Evolutionary conservation across 2,888 invertebrate genomes (phyloP).

Genomic region (Lithodes maja): DNA sequence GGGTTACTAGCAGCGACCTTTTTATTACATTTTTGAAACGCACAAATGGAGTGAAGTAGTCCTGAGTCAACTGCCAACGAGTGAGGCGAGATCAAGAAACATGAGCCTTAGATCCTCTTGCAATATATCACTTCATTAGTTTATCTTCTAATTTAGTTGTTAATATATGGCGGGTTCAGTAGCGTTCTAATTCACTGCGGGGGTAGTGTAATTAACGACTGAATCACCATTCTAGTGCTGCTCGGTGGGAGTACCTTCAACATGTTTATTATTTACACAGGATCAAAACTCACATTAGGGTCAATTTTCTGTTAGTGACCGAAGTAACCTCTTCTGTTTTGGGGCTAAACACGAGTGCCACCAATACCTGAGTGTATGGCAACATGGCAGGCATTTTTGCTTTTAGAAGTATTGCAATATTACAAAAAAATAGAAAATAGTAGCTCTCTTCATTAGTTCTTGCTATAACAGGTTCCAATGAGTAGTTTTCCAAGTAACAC

Average conservation of each 20-base stretch:
- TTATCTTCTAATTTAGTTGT: conserved; percentile 9
- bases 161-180: not conserved
- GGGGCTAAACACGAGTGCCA: conserved; percentile 61
- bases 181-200: conserved; percentile 43
- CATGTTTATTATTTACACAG: conserved; percentile 47
- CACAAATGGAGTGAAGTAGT: conserved; percentile 58
- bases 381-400: conserved; percentile 56
- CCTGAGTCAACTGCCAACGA: conserved; percentile 65
- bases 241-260: conserved; percentile 63
- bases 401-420: conserved; percentile 34
- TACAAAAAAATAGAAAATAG: conserved; percentile 8
- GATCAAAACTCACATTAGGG: conserved; percentile 54
- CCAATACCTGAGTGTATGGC: conserved; percentile 65
- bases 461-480: conserved; percentile 7
- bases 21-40: conserved; percentile 49
- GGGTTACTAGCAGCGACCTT: conserved; percentile 62
- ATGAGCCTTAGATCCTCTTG: conserved; percentile 49
- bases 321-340: conserved; percentile 34
- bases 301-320: conserved; percentile 44
- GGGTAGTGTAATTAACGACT: conserved; percentile 38
- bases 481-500: conserved; percentile 30
- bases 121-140: conserved; percentile 10
- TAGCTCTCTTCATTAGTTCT: conserved; percentile 34
- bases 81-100: conserved; percentile 64
- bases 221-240: conserved; percentile 45